Evolutionary conservation across 2,888 invertebrate genomes (phyloP).

Genomic region (Muscina levida): DNA sequence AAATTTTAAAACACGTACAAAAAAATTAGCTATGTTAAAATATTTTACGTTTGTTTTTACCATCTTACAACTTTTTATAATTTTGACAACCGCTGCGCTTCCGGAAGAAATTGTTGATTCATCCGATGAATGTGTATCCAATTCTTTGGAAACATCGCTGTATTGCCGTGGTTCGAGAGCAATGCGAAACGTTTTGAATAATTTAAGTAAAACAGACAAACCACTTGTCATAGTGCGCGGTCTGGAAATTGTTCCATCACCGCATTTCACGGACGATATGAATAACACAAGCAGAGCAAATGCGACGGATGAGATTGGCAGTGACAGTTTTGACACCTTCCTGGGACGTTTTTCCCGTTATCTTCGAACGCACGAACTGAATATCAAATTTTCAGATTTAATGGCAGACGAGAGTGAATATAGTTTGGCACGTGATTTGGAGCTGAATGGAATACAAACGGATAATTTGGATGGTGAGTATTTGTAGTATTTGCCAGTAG

Average conservation of each 20-base stretch:
- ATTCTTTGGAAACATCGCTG: conserved; percentile 76
- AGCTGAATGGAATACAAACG: conserved; percentile 63
- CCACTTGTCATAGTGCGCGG: conserved; percentile 77
- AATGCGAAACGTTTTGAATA: conserved; percentile 81
- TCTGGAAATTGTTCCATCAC: conserved; percentile 78
- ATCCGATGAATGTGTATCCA: conserved; percentile 62
- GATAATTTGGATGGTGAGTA: conserved; percentile 65
- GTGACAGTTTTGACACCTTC: conserved; percentile 62
- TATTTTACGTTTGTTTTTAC: conserved; percentile 24
- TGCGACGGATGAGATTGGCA: conserved; percentile 20
- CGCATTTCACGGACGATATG: conserved; percentile 1
- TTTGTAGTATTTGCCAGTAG: conserved; percentile 38
- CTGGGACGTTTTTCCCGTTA: conserved; percentile 84
- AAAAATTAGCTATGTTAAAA: conserved; percentile 33
- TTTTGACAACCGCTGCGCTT: conserved; percentile 22
- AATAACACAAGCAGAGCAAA: not conserved
- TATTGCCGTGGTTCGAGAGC: conserved; percentile 81
- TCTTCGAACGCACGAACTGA: conserved; percentile 86
- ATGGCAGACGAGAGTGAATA: conserved; percentile 76
- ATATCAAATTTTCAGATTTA: conserved; percentile 86
- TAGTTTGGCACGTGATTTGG: conserved; percentile 61
- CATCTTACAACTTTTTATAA: conserved; percentile 30
- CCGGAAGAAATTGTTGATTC: conserved; percentile 31
- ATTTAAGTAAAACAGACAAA: conserved; percentile 79
- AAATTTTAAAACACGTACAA: too few species aligned